A percentile compares a stretch with the other conserved stretches of the same genome.
Conservation (phyloP, 1,140 invertebrate genomes). For the Camponotus vicinus region DNA sequence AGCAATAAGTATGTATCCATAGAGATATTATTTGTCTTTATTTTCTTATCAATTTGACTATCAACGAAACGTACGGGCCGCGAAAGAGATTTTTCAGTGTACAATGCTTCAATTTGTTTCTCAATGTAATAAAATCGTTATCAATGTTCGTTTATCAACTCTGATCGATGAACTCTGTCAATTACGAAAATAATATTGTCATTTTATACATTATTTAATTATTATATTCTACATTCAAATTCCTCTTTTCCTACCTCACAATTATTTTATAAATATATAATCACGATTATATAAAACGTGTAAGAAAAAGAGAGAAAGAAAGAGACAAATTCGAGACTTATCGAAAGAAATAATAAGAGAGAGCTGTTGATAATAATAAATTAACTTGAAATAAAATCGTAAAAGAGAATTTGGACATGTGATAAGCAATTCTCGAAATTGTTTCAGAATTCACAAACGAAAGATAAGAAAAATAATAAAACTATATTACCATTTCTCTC, state of each 20-base stretch:
- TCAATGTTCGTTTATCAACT: neutral
- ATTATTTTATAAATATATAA: neutral
- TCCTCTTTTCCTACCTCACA: neutral
- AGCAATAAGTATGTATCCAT: neutral
- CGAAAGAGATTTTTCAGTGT: conserved; percentile 19
- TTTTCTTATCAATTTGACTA: neutral
- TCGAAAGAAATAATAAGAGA: neutral
- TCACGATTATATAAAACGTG: neutral
- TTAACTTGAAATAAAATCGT: neutral
- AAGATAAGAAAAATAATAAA: no score
- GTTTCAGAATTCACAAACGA: no score
- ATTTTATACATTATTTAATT: neutral
- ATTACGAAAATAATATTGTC: neutral
- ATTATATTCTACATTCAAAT: neutral
- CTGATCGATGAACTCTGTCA: conserved; percentile 28
- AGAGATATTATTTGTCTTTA: neutral
- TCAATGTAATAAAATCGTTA: neutral
- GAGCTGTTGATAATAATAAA: neutral
- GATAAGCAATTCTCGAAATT: no score
- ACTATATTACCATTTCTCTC: no score
- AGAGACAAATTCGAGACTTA: neutral
- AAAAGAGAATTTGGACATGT: neutral
- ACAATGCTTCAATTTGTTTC: conserved; percentile 9
- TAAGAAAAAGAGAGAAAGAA: neutral
- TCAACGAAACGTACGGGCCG: conserved; percentile 4